Base-by-base conservation (phyloP, 2,888 invertebrate species). In the Azorinus chamasolen region DNA sequence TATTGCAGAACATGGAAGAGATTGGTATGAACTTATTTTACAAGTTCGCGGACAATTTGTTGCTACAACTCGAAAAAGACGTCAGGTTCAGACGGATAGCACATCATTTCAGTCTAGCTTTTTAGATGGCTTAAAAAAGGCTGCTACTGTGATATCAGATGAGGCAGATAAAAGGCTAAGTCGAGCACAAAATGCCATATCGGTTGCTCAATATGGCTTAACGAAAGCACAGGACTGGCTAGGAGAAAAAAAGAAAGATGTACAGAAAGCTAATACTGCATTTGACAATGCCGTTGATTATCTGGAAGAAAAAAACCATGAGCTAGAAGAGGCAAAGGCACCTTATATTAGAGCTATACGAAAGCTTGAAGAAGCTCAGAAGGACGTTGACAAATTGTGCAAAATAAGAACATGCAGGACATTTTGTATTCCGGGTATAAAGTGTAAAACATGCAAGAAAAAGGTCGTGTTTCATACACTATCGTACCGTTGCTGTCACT, bases 381-480 rank as follows among this genome's bases (percentile, higher is more conserved):
- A n/a, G n/a, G n/a, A n/a, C n/a, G n/a, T n/a, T 3, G 80, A 84
- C 63, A 69, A 62, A 5, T 39, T 84, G 22, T 84, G 84, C 39
- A 37, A 37, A 27, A 79, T 82, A 4, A 69, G 46, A 64, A 18
- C 25, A 1, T 84, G 84, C 46, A 37, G 37, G 2, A n/a, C 37
- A 10, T 27, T 84, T 10, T 84, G 84, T 62, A 41, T 84, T 39
- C 78, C 82, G 24, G 84, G 84, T 1, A 14, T 81, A 12, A 71
- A 61, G 63, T 71, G 75, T 37, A 14, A 53, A n/a, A 59, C 48
- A 20, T 81, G 81, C 50, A 27, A 43, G 41, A 63, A 41, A 25
- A 58, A 53, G 22, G 57, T 6, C 5, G 10, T 32, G 10, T 6
- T 32, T 32, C 10, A 32, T 32, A n/a, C n/a, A n/a, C n/a, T n/a